A percentile compares a stretch with the other conserved stretches of the same genome.
These are phyloP conservation scores for Silurus meridionalis DNA, from an alignment of 2,113 vertebrate genomes.

Conservation along the genomic window DNA sequence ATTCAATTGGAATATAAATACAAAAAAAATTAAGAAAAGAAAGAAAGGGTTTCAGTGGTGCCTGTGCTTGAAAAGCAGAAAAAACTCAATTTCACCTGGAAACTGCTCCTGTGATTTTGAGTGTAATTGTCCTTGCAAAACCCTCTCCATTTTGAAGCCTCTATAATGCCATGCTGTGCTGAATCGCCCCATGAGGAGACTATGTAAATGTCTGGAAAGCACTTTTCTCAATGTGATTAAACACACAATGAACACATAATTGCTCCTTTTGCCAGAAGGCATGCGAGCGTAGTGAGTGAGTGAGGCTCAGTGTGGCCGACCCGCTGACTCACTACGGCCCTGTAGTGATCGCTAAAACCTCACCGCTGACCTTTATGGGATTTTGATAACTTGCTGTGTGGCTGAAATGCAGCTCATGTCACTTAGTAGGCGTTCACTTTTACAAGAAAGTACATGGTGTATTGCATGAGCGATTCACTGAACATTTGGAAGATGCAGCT, in stretches of 20 bases:
- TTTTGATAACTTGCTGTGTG: not conserved
- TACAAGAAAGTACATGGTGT: not conserved
- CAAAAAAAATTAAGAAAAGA: too few relatives aligned
- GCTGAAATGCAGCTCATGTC: not conserved
- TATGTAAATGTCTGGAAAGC: not conserved
- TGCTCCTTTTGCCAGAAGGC: conserved; percentile 9
- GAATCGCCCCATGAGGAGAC: not conserved
- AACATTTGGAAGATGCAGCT: not conserved
- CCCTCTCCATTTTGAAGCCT: not conserved
- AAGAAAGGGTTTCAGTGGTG: too few relatives aligned
- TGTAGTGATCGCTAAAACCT: not conserved
- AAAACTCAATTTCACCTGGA: not conserved
- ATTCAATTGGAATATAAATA: too few relatives aligned
- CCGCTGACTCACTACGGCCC: not conserved
- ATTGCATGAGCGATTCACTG: not conserved
- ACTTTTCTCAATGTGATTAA: not conserved
- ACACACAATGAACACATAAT: conserved; percentile 10
- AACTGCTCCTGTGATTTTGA: not conserved
- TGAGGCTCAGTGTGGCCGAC: not conserved
- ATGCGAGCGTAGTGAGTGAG: not conserved
- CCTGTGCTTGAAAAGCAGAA: too few relatives aligned
- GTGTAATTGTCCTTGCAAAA: not conserved
- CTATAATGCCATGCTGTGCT: not conserved
- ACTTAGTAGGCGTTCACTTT: not conserved
- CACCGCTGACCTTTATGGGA: not conserved